phyloP scores from a whole-genome alignment of 2,797 vertebrate genomes.

The Acomys russatus region DNA sequence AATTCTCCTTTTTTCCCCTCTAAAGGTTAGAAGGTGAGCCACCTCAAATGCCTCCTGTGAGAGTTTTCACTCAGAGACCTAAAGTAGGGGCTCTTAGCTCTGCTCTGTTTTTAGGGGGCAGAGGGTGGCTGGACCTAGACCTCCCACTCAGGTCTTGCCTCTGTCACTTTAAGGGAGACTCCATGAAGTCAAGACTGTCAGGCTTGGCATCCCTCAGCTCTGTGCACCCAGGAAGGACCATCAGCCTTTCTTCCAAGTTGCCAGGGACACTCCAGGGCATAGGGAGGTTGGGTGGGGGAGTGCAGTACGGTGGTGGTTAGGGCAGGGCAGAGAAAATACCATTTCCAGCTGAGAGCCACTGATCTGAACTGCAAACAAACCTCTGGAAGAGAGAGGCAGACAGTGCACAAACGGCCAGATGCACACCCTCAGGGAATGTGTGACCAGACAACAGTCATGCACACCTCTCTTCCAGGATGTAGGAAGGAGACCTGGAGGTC shows the following conservation, averaged over 20 bases:
- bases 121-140: background rate
- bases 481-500: background rate
- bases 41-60: background rate
- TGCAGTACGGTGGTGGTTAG: background rate
- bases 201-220: background rate
- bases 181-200: background rate
- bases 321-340: background rate
- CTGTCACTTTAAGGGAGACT: background rate
- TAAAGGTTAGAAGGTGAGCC: background rate
- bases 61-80: background rate
- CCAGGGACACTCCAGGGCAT: background rate
- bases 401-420: background rate
- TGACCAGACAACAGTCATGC: background rate
- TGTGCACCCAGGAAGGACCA: too few relatives aligned
- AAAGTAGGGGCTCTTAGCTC: background rate
- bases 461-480: background rate
- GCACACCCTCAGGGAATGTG: background rate
- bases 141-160: background rate
- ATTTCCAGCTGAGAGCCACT: background rate
- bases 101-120: background rate
- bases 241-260: background rate
- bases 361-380: conserved; percentile 26
- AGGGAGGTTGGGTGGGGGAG: background rate
- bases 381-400: conserved; percentile 61
- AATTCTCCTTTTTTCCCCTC: too few relatives aligned